Conservation (phyloP, 2,113 vertebrate genomes). For the Stigmatopora argus region DNA sequence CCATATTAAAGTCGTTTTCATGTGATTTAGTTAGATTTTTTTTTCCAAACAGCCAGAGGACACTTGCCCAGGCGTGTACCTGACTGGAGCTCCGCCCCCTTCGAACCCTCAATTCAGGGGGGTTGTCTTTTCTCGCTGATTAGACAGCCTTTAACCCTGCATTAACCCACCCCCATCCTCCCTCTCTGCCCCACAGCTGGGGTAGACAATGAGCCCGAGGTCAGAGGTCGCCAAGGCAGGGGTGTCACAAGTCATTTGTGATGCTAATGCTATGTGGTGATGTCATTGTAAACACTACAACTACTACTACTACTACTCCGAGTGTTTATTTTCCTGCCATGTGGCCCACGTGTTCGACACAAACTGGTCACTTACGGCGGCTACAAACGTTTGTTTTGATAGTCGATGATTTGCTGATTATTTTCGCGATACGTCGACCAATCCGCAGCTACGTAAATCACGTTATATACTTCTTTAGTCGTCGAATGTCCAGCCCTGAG, state of each 20-base stretch:
- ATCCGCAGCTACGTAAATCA: no score
- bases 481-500: no score
- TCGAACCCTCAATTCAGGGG: not conserved
- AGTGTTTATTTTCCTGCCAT: not conserved
- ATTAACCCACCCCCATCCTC: not conserved
- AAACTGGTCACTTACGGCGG: no score
- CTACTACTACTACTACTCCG: not conserved
- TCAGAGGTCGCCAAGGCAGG: not conserved
- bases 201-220: conserved; percentile 6
- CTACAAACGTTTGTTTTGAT: no score
- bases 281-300: not conserved
- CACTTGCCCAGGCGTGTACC: conserved; percentile 6
- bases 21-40: not conserved
- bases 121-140: not conserved
- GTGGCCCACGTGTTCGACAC: not conserved
- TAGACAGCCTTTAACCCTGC: conserved; percentile 5
- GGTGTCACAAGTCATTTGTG: conserved; percentile 8
- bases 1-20: not conserved
- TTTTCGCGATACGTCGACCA: no score
- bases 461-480: no score
- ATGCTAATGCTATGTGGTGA: conserved; percentile 3
- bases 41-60: not conserved
- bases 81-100: not conserved
- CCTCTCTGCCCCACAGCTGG: conserved; percentile 4
- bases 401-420: no score